Conservation (phyloP, 2,888 invertebrate genomes). For the Synanthedon tipuliformis region DNA sequence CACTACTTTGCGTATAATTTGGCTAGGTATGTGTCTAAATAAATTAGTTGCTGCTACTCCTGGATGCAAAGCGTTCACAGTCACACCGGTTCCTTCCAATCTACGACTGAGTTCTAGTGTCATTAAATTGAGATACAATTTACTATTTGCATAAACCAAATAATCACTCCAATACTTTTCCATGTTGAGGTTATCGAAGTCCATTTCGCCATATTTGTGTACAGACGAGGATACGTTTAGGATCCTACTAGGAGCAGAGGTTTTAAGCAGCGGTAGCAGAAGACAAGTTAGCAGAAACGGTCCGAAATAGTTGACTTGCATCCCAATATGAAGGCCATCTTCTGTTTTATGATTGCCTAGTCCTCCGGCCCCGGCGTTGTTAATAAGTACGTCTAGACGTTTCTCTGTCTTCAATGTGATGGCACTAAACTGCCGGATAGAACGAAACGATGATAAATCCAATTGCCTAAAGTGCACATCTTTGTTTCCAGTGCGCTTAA, state of each 20-base stretch:
- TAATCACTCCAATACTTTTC: conserved; percentile 64
- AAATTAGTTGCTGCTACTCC: conserved; percentile 77
- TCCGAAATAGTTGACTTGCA: conserved; percentile 80
- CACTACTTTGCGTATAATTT: conserved; percentile 32
- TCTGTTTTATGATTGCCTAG: conserved; percentile 64
- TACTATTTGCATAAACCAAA: conserved; percentile 61
- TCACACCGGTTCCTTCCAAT: conserved; percentile 72
- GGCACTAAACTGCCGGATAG: conserved; percentile 69
- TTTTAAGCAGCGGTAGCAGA: conserved; percentile 60
- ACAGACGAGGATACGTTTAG: conserved; percentile 73
- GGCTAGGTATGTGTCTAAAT: conserved; percentile 69
- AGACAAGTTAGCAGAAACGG: conserved; percentile 79
- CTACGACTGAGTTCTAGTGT: conserved; percentile 71
- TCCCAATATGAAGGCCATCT: conserved; percentile 76
- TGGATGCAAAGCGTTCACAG: conserved; percentile 78
- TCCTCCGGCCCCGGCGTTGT: conserved; percentile 70
- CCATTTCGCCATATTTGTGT: conserved; percentile 59
- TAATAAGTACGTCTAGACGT: conserved; percentile 68
- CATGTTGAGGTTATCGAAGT: conserved; percentile 61
- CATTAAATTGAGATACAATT: conserved; percentile 75
- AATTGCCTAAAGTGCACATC: conserved; percentile 43
- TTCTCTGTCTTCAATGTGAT: conserved; percentile 58
- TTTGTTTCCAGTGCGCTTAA: conserved; percentile 41
- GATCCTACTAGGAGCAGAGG: conserved; percentile 72
- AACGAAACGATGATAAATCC: conserved; percentile 55